Conservation (phyloP, 2,797 vertebrate genomes). For the Molothrus ater region DNA sequence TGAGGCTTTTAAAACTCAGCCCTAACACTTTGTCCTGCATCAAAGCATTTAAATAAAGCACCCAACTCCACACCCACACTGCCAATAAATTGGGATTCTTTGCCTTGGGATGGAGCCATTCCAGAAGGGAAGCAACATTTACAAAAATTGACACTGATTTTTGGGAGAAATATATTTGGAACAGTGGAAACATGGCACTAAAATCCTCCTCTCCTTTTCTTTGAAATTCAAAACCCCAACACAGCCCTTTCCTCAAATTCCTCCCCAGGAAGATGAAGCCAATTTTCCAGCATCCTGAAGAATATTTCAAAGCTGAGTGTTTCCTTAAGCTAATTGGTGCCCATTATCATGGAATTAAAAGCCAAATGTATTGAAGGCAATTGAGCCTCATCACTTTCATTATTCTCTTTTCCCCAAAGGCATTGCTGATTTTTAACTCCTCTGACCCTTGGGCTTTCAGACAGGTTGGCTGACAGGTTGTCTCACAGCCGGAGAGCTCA, state of each 20-base stretch:
- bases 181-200: neutral
- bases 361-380: neutral
- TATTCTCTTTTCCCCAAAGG: neutral
- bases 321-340: slow-evolving; percentile 12
- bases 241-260: neutral
- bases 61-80: neutral
- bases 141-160: neutral
- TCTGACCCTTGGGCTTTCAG: neutral
- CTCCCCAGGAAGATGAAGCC: neutral
- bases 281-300: neutral
- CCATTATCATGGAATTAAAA: slow-evolving; percentile 45
- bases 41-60: neutral
- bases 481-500: neutral
- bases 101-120: neutral
- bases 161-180: neutral
- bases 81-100: neutral
- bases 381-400: neutral
- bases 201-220: neutral
- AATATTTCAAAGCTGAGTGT: slow-evolving; percentile 12
- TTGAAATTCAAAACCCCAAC: neutral
- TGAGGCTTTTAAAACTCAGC: neutral
- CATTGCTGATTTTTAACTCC: neutral
- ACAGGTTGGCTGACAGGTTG: neutral
- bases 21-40: neutral
- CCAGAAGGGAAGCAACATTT: neutral